Percentiles rank a stretch among this genome's conserved stretches.
phyloP scores from a whole-genome alignment of 2,797 vertebrate genomes.

The Holocentrus rufus region DNA sequence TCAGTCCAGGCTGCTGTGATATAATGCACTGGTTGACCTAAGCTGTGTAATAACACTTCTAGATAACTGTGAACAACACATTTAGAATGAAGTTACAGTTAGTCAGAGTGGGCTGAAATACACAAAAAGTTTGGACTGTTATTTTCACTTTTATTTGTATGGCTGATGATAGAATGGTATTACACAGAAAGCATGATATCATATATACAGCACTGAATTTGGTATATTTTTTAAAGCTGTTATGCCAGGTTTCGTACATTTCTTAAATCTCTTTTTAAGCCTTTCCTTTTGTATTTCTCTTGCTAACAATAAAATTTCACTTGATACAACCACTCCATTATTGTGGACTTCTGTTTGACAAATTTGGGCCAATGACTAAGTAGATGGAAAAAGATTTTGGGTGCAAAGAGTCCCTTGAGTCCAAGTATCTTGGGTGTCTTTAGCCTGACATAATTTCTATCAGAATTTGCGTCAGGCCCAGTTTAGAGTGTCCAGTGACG shows the following conservation, averaged over 20 bases:
- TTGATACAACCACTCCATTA: not conserved
- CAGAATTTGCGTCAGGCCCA: conserved; percentile 47
- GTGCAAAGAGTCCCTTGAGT: conserved; percentile 63
- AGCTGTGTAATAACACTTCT: conserved; percentile 48
- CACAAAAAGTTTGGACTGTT: not conserved
- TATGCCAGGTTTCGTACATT: not conserved
- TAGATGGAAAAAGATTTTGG: conserved; percentile 49
- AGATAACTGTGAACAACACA: conserved; percentile 20
- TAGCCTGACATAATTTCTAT: conserved; percentile 63
- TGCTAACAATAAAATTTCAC: not conserved
- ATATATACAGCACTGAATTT: conserved; percentile 1
- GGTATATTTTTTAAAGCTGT: not conserved
- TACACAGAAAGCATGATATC: not conserved
- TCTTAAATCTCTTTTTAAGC: conserved; percentile 10
- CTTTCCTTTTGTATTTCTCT: not conserved
- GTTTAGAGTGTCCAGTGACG: conserved; percentile 25
- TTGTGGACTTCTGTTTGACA: not conserved
- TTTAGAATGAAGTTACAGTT: conserved; percentile 37
- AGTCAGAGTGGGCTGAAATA: conserved; percentile 15
- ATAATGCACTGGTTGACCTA: conserved; percentile 36
- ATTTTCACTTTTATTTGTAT: not conserved
- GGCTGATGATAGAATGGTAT: not conserved
- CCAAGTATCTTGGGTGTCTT: conserved; percentile 49
- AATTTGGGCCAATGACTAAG: conserved; percentile 55
- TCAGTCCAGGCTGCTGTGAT: conserved; percentile 10